Evolutionary conservation across 2,888 invertebrate genomes (phyloP).

Genomic region (Pristionchus maxplancki): DNA sequence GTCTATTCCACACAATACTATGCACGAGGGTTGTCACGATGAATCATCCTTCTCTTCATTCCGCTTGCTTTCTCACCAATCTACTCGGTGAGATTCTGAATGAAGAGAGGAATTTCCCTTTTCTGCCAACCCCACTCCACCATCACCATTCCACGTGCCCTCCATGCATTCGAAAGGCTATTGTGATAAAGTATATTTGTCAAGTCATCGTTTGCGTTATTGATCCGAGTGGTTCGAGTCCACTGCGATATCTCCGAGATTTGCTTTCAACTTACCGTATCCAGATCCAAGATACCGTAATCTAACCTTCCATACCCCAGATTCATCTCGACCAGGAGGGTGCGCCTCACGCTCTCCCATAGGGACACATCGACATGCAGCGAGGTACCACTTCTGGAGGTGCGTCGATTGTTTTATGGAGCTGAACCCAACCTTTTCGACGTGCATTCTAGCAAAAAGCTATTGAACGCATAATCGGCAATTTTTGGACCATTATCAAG

Average conservation of each 20-base stretch:
- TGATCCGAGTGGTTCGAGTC: slow-evolving; percentile 8
- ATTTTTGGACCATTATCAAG: no score
- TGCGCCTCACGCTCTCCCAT: background rate
- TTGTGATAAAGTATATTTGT: slow-evolving; percentile 16
- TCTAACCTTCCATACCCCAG: background rate
- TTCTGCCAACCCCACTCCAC: no score
- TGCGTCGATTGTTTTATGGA: no score
- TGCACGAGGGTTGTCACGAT: background rate
- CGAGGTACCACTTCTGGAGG: background rate
- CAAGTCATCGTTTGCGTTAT: background rate
- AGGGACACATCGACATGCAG: background rate
- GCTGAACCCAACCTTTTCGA: no score
- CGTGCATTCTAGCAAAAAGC: background rate
- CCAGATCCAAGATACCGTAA: no score
- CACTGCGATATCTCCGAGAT: slow-evolving; percentile 36
- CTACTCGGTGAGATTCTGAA: no score
- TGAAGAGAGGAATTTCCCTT: no score
- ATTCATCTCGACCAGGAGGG: slow-evolving; percentile 12
- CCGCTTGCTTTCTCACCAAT: no score
- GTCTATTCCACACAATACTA: background rate
- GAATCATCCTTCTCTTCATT: background rate
- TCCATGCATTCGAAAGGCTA: background rate
- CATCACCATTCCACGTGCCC: background rate
- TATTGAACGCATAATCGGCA: no score
- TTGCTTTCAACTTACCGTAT: no score